Evolutionary conservation across 2,888 invertebrate genomes (phyloP).

Genomic region (Escarpia spicata): DNA sequence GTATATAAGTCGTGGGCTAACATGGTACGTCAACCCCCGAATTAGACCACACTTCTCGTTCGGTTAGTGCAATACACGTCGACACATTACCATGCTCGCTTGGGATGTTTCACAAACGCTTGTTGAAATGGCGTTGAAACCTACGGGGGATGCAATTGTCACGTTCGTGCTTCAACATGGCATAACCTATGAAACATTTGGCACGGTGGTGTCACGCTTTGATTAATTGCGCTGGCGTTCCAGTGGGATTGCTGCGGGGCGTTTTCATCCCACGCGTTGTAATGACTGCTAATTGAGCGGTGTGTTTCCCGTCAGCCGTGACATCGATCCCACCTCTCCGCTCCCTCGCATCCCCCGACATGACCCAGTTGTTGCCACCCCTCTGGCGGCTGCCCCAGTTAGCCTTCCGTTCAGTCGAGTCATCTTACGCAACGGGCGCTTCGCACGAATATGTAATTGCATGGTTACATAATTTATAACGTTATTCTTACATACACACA

Average conservation of each 20-base stretch:
- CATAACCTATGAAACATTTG: neutral
- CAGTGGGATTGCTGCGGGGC: neutral
- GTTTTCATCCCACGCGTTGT: constrained; percentile 13
- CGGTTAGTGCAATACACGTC: neutral
- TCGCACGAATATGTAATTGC: neutral
- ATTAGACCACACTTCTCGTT: neutral
- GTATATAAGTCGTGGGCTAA: neutral
- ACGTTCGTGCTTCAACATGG: neutral
- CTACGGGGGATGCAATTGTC: neutral
- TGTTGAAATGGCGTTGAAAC: neutral
- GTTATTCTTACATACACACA: neutral
- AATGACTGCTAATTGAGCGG: neutral
- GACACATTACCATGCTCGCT: neutral
- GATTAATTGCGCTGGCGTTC: neutral
- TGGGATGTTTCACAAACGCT: neutral
- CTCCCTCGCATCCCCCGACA: neutral
- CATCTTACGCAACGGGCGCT: neutral
- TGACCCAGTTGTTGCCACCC: neutral
- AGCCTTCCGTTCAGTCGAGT: neutral
- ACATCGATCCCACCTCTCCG: neutral
- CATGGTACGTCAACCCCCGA: neutral
- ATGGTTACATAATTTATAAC: neutral
- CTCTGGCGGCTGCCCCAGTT: neutral
- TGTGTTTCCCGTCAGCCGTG: neutral
- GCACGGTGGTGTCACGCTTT: neutral